These are phyloP conservation scores for Columba guinea DNA, from an alignment of 2,797 vertebrate genomes.

Conservation along the genomic window DNA sequence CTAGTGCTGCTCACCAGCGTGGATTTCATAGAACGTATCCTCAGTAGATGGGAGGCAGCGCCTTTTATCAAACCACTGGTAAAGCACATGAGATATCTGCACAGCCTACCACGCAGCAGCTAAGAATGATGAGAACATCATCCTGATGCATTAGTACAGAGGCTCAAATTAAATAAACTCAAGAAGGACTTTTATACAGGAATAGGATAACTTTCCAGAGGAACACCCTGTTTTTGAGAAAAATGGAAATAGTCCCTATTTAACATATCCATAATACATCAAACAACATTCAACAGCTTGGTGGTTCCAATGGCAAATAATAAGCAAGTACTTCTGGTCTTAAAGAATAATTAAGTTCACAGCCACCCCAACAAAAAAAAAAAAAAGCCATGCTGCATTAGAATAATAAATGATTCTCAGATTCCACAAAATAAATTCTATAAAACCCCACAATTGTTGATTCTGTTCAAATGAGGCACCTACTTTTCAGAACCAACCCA, in stretches of 20 bases:
- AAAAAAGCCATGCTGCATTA: neutral
- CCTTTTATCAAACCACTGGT: neutral
- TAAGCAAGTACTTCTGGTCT: neutral
- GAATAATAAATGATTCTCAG: neutral
- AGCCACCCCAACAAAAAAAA: neutral
- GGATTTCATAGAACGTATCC: neutral
- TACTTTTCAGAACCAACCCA: neutral
- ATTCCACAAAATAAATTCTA: neutral
- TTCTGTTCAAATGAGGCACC: slow-evolving; percentile 3
- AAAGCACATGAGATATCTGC: neutral
- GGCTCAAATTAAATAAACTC: neutral
- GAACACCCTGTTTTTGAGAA: neutral
- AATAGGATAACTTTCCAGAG: neutral
- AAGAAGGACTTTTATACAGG: neutral
- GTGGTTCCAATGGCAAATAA: neutral
- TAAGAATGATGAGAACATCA: neutral
- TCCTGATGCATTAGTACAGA: neutral
- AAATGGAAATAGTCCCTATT: neutral
- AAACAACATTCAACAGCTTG: neutral
- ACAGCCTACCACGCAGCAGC: neutral
- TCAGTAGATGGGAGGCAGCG: neutral
- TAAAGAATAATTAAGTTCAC: neutral
- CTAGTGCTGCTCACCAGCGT: neutral
- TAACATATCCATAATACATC: neutral
- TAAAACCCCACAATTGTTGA: neutral